A percentile compares a stretch with the other conserved stretches of the same genome.
These are phyloP conservation scores for Heteropelma amictum DNA, from an alignment of 2,888 invertebrate species.

Conservation along the genomic window DNA sequence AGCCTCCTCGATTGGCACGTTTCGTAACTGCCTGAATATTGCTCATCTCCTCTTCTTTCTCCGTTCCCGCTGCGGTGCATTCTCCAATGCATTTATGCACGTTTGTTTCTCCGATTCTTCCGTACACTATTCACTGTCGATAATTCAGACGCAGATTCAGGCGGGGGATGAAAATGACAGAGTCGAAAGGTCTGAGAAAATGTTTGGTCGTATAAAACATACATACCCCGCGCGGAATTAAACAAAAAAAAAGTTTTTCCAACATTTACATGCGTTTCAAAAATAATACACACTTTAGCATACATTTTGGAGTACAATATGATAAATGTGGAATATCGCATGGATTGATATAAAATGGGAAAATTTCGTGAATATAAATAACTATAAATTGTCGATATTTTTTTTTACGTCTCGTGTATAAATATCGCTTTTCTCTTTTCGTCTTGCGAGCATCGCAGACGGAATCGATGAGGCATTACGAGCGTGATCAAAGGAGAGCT, in stretches of 20 bases:
- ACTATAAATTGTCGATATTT: no score
- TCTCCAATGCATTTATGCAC: slow-evolving; percentile 1
- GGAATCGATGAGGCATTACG: no score
- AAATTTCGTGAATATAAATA: no score
- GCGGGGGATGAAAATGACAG: not conserved
- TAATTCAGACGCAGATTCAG: not conserved
- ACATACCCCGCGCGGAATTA: no score
- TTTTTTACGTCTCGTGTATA: no score
- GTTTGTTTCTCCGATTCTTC: not conserved
- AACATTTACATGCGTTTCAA: not conserved
- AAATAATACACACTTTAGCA: no score
- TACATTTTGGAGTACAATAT: not conserved
- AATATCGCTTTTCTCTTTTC: no score
- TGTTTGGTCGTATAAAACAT: no score
- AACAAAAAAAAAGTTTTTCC: not conserved
- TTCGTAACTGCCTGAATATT: slow-evolving; percentile 29
- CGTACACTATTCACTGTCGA: not conserved
- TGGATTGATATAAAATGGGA: no score
- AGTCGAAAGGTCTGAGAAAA: not conserved
- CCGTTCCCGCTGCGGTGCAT: not conserved
- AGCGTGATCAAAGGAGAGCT: no score
- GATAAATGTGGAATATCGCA: not conserved
- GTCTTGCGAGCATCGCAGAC: no score
- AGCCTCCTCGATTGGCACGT: slow-evolving; percentile 49
- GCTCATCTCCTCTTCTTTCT: slow-evolving; percentile 12